Base-by-base conservation (phyloP, 2,888 invertebrate genomes). In the Ashinkailepas kermadecensis region DNA sequence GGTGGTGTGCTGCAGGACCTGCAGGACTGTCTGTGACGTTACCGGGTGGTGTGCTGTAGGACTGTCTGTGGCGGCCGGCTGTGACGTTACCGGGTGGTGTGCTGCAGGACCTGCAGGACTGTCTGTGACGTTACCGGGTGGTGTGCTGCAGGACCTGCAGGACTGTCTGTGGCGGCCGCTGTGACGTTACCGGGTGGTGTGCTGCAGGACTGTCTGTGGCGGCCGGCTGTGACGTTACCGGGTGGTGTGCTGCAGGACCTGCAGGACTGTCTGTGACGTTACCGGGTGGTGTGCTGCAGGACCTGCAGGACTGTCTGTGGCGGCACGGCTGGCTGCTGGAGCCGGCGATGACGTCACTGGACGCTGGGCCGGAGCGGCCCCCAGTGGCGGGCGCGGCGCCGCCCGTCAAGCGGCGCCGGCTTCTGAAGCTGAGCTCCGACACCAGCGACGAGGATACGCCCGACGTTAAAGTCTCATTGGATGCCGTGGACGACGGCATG, bases 281-380 rank as follows among this genome's bases (percentile, higher is more conserved):
- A 4, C 39, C 39, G 39, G 39, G 39, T 74, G 74, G 54, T 74
- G 15, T 21, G 65, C 10, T 54, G 25, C 74, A 74, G 74, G 74
- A 74, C 10, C 74, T 74, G 74, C 74, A 56, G 74, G 74, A 74
- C 56, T 74, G 74, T 21, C 74, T 74, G 74, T 21, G 54, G 21
- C 54, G 8, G 21, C 74, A 74, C 56, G 56, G 56, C 39, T 74
- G 56, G 56, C 56, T 21, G 56, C 74, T 74, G 74, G 74, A 74
- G 54, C 15, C 18, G 21, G 74, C 74, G 21, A 74, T 74, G 74
- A 56, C 18, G 15, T 18, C 56, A 7, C 54, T 56, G 74, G 74
- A 21, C 56, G 74, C 56, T 2, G 25, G 23, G 23, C 39, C 54
- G 54, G 10, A 25, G 54, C 21, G 4, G 23, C 21, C 18, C 56